These are phyloP conservation scores for Copsychus sechellarum DNA, from an alignment of 2,113 vertebrate genomes.

Conservation along the genomic window DNA sequence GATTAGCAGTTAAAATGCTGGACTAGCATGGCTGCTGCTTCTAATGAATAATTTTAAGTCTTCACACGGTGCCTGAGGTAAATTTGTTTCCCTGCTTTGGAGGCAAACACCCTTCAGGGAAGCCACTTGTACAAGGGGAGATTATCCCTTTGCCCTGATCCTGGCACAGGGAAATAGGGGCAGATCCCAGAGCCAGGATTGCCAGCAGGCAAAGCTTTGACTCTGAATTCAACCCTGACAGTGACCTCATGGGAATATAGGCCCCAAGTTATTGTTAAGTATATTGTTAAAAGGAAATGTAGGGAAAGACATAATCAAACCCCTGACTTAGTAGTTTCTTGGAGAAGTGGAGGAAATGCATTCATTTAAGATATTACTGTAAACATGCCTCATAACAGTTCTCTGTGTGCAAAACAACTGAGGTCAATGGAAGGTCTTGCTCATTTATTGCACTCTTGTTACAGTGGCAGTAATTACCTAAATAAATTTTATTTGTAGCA, in stretches of 20 bases:
- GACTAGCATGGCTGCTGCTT: not conserved
- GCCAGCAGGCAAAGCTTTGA: not conserved
- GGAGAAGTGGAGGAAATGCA: not conserved
- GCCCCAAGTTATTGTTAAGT: too few species aligned
- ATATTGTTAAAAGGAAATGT: not conserved
- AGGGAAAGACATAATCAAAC: not conserved
- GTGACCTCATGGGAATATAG: not conserved
- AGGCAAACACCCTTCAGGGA: not conserved
- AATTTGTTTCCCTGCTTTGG: not conserved
- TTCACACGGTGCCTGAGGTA: not conserved
- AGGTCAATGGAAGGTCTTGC: not conserved
- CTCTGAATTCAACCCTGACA: not conserved
- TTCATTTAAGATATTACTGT: not conserved
- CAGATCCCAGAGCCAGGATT: not conserved
- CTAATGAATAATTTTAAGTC: not conserved
- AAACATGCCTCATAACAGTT: not conserved
- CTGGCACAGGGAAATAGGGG: not conserved
- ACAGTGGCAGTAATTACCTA: not conserved
- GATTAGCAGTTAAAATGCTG: conserved; percentile 33
- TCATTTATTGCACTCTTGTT: not conserved
- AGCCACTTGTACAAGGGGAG: not conserved
- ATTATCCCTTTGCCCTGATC: not conserved
- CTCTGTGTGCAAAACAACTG: not conserved
- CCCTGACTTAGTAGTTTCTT: not conserved
- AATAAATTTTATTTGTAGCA: not conserved